Evolutionary conservation across 2,113 vertebrate genomes (phyloP), one percentile per base, ranked within the genome.

Genomic region (Phyllopteryx taeniolatus): DNA sequence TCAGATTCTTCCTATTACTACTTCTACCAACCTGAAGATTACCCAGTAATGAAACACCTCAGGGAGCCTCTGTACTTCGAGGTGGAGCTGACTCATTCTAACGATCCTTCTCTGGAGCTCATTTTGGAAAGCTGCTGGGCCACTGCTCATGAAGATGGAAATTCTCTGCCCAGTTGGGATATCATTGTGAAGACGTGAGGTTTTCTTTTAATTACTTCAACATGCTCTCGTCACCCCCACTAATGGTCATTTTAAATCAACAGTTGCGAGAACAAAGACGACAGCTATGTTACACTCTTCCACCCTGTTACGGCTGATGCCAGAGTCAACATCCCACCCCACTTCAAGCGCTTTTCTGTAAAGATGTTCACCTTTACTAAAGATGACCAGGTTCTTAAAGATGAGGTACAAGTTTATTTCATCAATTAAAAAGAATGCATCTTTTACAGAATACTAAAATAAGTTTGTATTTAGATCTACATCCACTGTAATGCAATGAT

Each of bases 401-500:
- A 88, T 1, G 53, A 89, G 90, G 92, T 91, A 79, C 46, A 42
- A 20, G 0, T 3, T 6, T 0, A 33, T 8, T 9, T 2, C 7
- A 10, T 31, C 9, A 8, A 6, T 2, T 19, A 1, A 20, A 2
- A 56, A 3, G 1, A 35, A 46, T 10, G 5, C 2, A 11, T 17
- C 43, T 1, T 27, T 19, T 3, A 20, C 9, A 17, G 10, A 15
- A 0, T 0, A 27, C 2, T 39, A 53, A 27, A 53, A 3, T 12
- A 9, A 0, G 15, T 15, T 1, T 61, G 11, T 64, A 53, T 3
- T 27, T 72, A 94, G 93, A 85, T 93, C 6, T 82, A 87, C 68
- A 79, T 94, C 20, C 92, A 93, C 70, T 94, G 93, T 79, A 87
- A 93, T 3, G 78, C 85, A 3, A 78, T 91, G 59, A 83, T 94